Percentiles rank a stretch among this genome's conserved stretches.
Conservation (phyloP, 2,113 vertebrate genomes). For the Tachysurus fulvidraco region DNA sequence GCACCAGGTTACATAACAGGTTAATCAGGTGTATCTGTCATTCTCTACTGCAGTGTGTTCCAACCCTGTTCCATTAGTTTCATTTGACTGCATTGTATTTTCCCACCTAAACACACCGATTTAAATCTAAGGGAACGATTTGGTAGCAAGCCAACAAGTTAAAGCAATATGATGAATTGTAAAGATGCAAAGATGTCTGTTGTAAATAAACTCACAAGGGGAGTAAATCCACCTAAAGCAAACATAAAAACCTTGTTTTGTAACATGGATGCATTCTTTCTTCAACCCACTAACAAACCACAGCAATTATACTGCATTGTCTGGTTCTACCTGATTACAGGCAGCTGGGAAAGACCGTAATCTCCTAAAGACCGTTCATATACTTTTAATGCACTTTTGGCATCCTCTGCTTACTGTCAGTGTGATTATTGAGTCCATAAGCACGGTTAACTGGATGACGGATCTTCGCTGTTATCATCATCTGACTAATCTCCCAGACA, state of each 20-base stretch:
- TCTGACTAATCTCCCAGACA: conserved; percentile 15
- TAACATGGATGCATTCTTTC: background rate
- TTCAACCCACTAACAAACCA: background rate
- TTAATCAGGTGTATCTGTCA: background rate
- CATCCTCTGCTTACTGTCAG: background rate
- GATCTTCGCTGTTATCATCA: background rate
- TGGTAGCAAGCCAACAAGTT: background rate
- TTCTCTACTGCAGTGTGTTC: background rate
- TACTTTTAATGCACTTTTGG: background rate
- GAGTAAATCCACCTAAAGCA: background rate
- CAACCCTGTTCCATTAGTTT: background rate
- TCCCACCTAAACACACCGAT: background rate
- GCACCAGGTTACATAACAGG: conserved; percentile 12
- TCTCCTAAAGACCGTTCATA: background rate
- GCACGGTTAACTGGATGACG: background rate
- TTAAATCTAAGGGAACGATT: background rate
- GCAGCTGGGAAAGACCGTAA: background rate
- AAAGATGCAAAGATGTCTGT: background rate
- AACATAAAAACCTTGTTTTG: background rate
- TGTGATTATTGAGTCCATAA: background rate
- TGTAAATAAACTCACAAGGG: background rate
- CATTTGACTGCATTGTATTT: background rate
- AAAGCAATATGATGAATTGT: background rate
- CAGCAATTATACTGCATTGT: background rate
- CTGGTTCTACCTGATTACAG: conserved; percentile 6